Base-by-base conservation (phyloP, 1,140 invertebrate species). In the Antheraea mylitta region DNA sequence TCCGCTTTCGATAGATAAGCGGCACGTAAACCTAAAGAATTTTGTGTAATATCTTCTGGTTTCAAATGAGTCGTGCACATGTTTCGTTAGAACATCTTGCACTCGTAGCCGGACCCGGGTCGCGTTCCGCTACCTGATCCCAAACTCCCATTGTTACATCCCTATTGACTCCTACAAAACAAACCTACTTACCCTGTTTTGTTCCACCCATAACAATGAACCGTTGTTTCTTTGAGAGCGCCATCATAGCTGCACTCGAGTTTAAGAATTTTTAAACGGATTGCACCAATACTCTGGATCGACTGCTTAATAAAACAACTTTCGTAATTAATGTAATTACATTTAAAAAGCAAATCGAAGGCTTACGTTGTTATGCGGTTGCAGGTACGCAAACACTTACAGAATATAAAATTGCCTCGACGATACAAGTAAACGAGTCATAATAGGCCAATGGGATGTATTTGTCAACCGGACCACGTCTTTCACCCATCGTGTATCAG, bases 41-140 rank as follows among this genome's bases (percentile, higher is more conserved):
- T 81, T 88, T 85, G 76, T 78, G 65, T 60, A 30, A 30, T 30
- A 76, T 79, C 82, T 80, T 83, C 82, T 86, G 84, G 81, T 71
- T 67, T 63, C 66, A 82, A 83, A 87, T 87, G 78, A 76, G 74
- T 78, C 64, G 61, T 36, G 80, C 79, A 79, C 75, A 83, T 84
- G 81, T 77, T 74, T 37, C 68, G 76, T 64, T 67, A 70, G 71
- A 77, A 70, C 80, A 78, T 83, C 80, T 81, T 77, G 77, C 70
- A 37, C 45, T 53, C 45, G 45, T 16, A 18, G 11, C 18, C 11
- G 66, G 70, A 74, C 85, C 86, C 85, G 84, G 85, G 87, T 88
- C 85, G 84, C 86, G 87, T 88, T 79, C 77, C 82, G 77, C 85
- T 90, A 90, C 86, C 88, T 90, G 85, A 80, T 67, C 66, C 72